phyloP scores from a whole-genome alignment of 2,888 invertebrate species.

The Platycheirus rosarum region DNA sequence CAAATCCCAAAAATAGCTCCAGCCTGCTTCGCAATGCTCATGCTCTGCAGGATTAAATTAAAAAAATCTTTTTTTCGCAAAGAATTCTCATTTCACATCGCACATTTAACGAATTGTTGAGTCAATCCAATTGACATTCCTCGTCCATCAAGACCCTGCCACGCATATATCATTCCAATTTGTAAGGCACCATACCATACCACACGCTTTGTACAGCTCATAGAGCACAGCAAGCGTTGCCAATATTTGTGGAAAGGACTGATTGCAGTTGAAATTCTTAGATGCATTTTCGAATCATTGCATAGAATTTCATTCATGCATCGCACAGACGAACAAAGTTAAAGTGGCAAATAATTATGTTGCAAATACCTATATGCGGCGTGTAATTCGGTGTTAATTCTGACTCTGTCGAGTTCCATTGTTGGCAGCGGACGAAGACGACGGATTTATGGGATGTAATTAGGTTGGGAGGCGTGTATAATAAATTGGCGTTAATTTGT shows the following conservation, averaged over 20 bases:
- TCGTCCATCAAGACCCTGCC: constrained; percentile 81
- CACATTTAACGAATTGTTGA: constrained; percentile 75
- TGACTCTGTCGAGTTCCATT: constrained; percentile 73
- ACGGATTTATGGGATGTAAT: constrained; percentile 75
- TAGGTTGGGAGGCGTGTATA: constrained; percentile 68
- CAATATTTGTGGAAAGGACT: constrained; percentile 26
- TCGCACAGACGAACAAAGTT: constrained; percentile 74
- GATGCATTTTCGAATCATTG: constrained; percentile 48
- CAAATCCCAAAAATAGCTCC: constrained; percentile 57
- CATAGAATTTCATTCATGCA: constrained; percentile 72
- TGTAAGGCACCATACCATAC: constrained; percentile 43
- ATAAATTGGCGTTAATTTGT: constrained; percentile 69
- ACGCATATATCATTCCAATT: constrained; percentile 77
- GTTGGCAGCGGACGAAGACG: constrained; percentile 73
- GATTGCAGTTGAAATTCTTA: constrained; percentile 58
- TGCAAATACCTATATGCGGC: constrained; percentile 76
- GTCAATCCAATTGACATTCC: constrained; percentile 82
- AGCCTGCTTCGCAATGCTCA: constrained; percentile 10
- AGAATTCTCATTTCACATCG: constrained; percentile 15
- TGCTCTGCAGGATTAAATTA: constrained; percentile 31
- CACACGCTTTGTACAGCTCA: constrained; percentile 43
- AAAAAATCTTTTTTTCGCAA: not conserved
- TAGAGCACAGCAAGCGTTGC: constrained; percentile 11
- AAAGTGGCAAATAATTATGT: constrained; percentile 79
- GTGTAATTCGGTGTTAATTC: constrained; percentile 75